These are phyloP conservation scores for Andrena bucephala DNA, from an alignment of 2,888 invertebrate genomes.

Conservation along the genomic window DNA sequence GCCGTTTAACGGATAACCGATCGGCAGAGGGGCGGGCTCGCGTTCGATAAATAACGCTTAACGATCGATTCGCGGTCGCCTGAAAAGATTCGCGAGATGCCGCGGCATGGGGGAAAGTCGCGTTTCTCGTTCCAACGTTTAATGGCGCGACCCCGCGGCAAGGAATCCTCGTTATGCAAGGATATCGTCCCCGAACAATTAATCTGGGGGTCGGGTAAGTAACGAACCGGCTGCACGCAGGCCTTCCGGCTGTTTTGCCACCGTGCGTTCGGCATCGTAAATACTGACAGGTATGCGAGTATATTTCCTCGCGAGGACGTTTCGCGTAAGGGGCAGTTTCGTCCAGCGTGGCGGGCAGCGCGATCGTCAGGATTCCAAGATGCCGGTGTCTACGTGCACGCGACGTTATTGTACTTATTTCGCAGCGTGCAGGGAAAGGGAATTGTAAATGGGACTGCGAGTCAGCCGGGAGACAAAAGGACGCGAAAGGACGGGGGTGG, in stretches of 20 bases:
- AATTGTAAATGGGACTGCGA: conserved; percentile 43
- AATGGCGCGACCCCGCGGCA: background rate
- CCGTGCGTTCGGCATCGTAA: conserved; percentile 38
- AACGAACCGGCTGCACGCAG: conserved; percentile 44
- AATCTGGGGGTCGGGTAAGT: conserved; percentile 41
- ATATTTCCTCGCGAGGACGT: conserved; percentile 30
- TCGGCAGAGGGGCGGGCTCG: background rate
- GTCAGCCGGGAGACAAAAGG: conserved; percentile 23
- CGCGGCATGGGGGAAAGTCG: background rate
- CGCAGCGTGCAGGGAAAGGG: conserved; percentile 35
- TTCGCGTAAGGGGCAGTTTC: conserved; percentile 36
- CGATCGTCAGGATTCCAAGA: conserved; percentile 53
- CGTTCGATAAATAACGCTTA: conserved; percentile 3
- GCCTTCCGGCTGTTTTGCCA: background rate
- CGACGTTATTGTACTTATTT: conserved; percentile 63
- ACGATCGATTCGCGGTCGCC: conserved; percentile 4
- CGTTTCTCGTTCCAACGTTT: background rate
- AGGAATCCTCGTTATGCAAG: conserved; percentile 43
- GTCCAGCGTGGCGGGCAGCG: background rate
- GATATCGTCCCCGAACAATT: conserved; percentile 44
- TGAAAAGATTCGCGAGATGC: background rate
- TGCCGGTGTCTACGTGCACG: conserved; percentile 51
- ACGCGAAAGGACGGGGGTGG: conserved; percentile 12
- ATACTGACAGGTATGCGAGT: conserved; percentile 50
- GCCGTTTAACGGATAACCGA: background rate